Evolutionary conservation across 2,888 invertebrate genomes (phyloP).

Genomic region (Copidosoma aretas): DNA sequence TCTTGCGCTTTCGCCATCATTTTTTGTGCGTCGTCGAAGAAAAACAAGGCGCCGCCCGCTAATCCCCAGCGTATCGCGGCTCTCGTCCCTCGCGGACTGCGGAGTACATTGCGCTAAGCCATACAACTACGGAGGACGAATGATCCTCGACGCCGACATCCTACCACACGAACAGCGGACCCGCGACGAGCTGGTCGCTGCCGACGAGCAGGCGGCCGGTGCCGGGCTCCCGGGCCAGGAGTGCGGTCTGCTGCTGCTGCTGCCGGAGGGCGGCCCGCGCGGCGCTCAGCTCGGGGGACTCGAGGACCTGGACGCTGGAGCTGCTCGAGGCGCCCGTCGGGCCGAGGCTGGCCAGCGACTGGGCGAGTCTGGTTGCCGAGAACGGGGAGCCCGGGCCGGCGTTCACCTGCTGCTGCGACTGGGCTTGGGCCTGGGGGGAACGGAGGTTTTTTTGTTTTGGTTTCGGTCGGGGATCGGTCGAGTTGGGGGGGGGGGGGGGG

Average conservation of each 20-base stretch:
- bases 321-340: slow-evolving; percentile 29
- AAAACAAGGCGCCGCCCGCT: too few species aligned
- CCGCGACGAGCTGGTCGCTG: slow-evolving; percentile 2
- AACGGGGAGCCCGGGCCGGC: slow-evolving; percentile 15
- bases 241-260: slow-evolving; percentile 26
- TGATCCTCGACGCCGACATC: neutral
- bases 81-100: too few species aligned
- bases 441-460: neutral
- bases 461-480: too few species aligned
- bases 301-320: slow-evolving; percentile 20
- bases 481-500: too few species aligned
- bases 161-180: slow-evolving; percentile 10
- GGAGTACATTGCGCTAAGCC: neutral
- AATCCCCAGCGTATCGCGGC: too few species aligned
- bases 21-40: too few species aligned
- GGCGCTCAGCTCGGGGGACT: slow-evolving; percentile 23
- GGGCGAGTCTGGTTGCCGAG: slow-evolving; percentile 27
- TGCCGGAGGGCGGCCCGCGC: neutral
- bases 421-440: slow-evolving; percentile 5
- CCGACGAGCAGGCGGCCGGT: slow-evolving; percentile 8
- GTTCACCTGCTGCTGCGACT: slow-evolving; percentile 15
- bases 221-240: slow-evolving; percentile 9
- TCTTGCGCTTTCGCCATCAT: too few species aligned
- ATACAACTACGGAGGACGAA: neutral
- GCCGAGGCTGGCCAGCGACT: slow-evolving; percentile 23